Evolutionary conservation across 2,888 invertebrate genomes (phyloP), one percentile per base, ranked within the genome.

Genomic region (Drosophila borborema): DNA sequence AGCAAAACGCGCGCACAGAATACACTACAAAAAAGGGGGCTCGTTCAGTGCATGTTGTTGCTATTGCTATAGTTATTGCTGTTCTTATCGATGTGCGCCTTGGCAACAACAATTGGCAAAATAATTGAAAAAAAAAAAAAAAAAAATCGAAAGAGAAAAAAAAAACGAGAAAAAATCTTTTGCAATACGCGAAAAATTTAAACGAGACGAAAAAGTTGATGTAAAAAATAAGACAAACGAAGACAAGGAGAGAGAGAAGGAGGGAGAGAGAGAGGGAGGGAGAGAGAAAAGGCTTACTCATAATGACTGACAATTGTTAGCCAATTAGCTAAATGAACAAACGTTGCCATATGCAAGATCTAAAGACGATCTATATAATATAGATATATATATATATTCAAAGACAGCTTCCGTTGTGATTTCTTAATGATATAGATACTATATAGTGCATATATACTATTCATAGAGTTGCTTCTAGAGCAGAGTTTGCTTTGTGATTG

Each of bases 251-350:
- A 28, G 5, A 12, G 51, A 31, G 45, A 10, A 38, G n/a, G 16
- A 18, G 12, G 38, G 9, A 8, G 18, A n/a, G 12, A 14, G 28
- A 10, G 23, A 1, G 12, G 31, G 28, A 12, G 12, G 3, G 53
- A 31, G 12, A 16, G 54, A 12, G 12, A 18, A 34, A 20, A 34
- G 34, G 36, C 6, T 65, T 41, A 56, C 68, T 74, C 79, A 74
- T 79, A 76, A 76, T 68, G 80, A 79, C 53, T 76, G 79, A 74
- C 79, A 76, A 76, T 76, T 67, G 79, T 46, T 61, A 51, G 61
- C 67, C 76, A 76, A 76, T 78, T 76, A 76, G 79, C 73, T 31
- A 45, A 53, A 48, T 23, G 49, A 59, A 18, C 20, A 36, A 53
- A 7, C 45, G n/a, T 40, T 28, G 31, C 41, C 36, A 59, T 20